Conservation (phyloP, 2,113 vertebrate species). For the Condylura cristata region DNA sequence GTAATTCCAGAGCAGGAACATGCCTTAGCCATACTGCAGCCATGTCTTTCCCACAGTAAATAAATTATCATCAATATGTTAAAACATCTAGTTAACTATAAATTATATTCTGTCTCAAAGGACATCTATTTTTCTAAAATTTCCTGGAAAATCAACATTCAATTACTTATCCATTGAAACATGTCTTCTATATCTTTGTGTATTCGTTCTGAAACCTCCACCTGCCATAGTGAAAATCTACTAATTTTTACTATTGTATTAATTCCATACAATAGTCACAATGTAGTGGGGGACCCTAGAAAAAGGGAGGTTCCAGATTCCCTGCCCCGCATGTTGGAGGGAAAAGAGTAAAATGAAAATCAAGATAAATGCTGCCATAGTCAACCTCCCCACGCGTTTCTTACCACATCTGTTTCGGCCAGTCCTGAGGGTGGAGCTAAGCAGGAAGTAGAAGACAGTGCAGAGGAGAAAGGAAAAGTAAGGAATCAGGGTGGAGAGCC, state of each 20-base stretch:
- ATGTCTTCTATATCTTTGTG: not conserved
- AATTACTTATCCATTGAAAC: not conserved
- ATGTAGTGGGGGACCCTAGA: too few relatives aligned
- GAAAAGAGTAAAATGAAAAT: too few relatives aligned
- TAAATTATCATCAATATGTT: not conserved
- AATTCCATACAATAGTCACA: not conserved
- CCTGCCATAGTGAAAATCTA: not conserved
- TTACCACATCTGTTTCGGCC: too few relatives aligned
- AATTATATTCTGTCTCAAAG: not conserved
- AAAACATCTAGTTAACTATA: not conserved
- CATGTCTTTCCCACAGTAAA: not conserved
- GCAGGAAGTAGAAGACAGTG: too few relatives aligned
- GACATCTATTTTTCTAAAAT: not conserved
- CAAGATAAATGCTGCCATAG: too few relatives aligned
- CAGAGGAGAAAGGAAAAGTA: too few relatives aligned
- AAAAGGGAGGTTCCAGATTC: too few relatives aligned
- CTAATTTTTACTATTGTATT: too few relatives aligned
- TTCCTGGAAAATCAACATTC: not conserved
- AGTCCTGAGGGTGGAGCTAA: too few relatives aligned
- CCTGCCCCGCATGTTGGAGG: too few relatives aligned
- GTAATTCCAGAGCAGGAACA: not conserved
- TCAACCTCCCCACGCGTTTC: too few relatives aligned
- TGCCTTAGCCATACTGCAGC: not conserved
- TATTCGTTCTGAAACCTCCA: not conserved
- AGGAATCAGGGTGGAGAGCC: too few relatives aligned